Base-by-base conservation (phyloP, 2,888 invertebrate species). In the Polyploca ridens region DNA sequence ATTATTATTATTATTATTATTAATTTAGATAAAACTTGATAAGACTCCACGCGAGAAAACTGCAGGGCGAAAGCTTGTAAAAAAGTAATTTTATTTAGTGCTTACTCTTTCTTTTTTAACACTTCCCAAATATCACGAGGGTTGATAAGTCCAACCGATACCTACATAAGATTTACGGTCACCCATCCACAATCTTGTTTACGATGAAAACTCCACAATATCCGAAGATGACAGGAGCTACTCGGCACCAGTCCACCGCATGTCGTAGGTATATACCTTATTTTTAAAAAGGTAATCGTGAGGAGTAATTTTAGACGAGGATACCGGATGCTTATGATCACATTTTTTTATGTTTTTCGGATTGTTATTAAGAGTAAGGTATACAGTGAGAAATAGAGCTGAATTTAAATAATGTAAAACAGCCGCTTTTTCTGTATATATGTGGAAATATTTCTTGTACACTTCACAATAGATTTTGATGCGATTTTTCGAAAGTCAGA, bases 101-200 rank as follows among this genome's bases (percentile, higher is more conserved):
- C 54, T 11, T 44, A 14, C 3, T 1, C 14, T 44, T 27, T 27
- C 27, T 27, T 2, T 27, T 27, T 1, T 46, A 19, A 19, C 1
- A 46, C 10, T 54, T 54, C 19, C 54, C 54, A 54, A 54, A 54
- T 8, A 16, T 54, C 54, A 54, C 54, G 54, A 54, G 54, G 54
- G 19, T 49, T 54, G 19, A 54, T 19, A 54, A 19, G 8, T 19
- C 19, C 49, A 49, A 49, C 49, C n/a, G 49, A 16, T 54, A 54
- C n/a, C n/a, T n/a, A n/a, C 54, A 46, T 46, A 54, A 7, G 19
- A 54, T 16, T 54, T n/a, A 54, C 54, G 54, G 54, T 19, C 54
- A 54, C 54, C 54, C 54, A 54, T 54, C 54, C 19, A 16, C 54
- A 54, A 16, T 54, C 19, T 54, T 54, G 54, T 54, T 54, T 54